These are phyloP conservation scores for Myanophis thanlyinensis DNA, from an alignment of 2,113 vertebrate species.

Conservation along the genomic window DNA sequence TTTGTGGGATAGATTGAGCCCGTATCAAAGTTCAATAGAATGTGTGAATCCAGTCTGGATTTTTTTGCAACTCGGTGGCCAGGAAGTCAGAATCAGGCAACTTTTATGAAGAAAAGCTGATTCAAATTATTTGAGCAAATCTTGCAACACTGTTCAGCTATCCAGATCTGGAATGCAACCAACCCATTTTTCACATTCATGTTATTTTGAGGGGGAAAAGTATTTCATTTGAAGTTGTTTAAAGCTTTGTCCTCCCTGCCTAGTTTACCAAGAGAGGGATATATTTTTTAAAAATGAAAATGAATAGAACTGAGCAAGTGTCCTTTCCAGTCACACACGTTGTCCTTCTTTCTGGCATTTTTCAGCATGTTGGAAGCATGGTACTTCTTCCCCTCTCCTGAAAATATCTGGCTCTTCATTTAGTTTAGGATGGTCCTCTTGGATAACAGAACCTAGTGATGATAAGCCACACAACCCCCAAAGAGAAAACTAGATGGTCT, in stretches of 20 bases:
- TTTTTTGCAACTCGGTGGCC: not conserved
- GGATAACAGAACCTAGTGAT: not conserved
- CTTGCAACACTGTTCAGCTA: no score
- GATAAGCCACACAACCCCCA: not conserved
- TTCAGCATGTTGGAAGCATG: not conserved
- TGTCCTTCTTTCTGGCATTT: not conserved
- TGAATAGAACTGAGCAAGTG: not conserved
- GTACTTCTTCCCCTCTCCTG: not conserved
- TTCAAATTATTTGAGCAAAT: not conserved
- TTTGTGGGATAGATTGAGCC: not conserved
- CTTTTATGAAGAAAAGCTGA: not conserved
- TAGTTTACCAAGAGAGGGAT: not conserved
- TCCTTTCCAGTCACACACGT: not conserved
- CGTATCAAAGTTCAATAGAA: not conserved
- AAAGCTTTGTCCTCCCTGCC: not conserved
- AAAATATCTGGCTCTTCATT: not conserved
- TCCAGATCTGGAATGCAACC: not conserved
- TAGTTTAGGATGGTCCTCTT: not conserved
- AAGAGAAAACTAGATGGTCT: not conserved
- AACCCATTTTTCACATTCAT: not conserved
- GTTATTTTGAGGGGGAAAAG: not conserved
- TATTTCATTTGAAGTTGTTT: not conserved
- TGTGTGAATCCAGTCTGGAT: not conserved
- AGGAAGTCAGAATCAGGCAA: not conserved
- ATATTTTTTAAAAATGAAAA: not conserved